phyloP scores from a whole-genome alignment of 2,888 invertebrate genomes.

The Polydrusus cervinus region DNA sequence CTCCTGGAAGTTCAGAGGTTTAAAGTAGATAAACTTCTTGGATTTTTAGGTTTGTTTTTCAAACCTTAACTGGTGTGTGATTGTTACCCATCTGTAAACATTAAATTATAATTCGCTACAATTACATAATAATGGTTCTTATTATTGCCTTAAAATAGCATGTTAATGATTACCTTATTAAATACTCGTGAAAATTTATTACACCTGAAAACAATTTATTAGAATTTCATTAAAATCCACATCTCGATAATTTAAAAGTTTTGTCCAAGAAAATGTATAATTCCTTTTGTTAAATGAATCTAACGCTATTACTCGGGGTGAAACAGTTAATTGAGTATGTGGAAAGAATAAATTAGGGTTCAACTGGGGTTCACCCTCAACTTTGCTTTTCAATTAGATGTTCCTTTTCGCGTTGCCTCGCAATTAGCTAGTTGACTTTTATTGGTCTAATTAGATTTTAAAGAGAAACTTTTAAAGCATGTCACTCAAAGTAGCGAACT shows the following conservation, averaged over 20 bases:
- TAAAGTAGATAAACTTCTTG: too few relatives aligned
- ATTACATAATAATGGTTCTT: too few relatives aligned
- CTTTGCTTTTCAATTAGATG: conserved; percentile 43
- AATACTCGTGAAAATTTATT: too few relatives aligned
- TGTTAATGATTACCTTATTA: too few relatives aligned
- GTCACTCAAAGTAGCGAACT: conserved; percentile 43
- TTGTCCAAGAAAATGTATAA: conserved; percentile 28
- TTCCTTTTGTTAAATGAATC: conserved; percentile 36
- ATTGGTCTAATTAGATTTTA: conserved; percentile 36
- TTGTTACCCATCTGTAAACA: too few relatives aligned
- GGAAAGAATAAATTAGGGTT: conserved; percentile 43
- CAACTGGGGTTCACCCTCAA: conserved; percentile 21
- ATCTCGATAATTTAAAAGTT: conserved; percentile 15
- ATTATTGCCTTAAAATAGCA: too few relatives aligned
- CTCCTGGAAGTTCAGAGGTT: too few relatives aligned
- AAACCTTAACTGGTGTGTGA: too few relatives aligned
- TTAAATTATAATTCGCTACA: too few relatives aligned
- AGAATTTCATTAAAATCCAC: conserved; percentile 1
- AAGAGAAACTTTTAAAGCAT: conserved; percentile 24
- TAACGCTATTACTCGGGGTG: conserved; percentile 32
- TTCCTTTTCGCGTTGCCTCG: conserved; percentile 34
- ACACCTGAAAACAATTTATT: background rate
- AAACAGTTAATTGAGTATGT: conserved; percentile 45
- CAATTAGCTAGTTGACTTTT: conserved; percentile 40
- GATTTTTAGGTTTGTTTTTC: too few relatives aligned